Evolutionary conservation across 1,140 invertebrate species (phyloP), one percentile per base, ranked within the genome.

Genomic region (Drosophila murphyi): DNA sequence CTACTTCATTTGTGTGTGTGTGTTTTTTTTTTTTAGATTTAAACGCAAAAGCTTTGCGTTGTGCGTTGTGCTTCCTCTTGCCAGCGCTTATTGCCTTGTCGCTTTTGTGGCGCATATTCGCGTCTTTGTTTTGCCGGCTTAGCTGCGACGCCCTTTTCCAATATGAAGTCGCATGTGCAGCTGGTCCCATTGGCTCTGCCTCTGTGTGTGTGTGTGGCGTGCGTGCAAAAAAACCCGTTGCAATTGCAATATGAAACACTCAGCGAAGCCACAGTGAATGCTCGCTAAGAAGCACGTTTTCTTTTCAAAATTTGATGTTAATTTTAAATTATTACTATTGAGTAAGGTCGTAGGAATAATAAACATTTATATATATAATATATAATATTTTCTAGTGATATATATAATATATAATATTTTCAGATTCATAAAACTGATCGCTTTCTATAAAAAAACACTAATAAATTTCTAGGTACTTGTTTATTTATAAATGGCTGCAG

Each of bases 51-150:
- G 47, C 73, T 60, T 64, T 43, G 45, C 20, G 50, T 31, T 41
- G 12, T 43, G 54, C 29, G 45, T 51, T 43, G 28, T 50, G 72
- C 54, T 79, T 72, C 62, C 57, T 72, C 32, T 72, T 68, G 37
- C 55, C 47, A 39, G 34, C 61, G 39, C 41, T 56, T 83, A 20
- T 86, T 86, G 65, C 55, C n/a, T 61, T 52, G 29, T 79, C 52
- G 56, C 68, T 64, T 85, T 86, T 80, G 74, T 74, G 59, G 28
- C 50, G 48, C 45, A 67, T 34, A 72, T 86, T 86, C 82, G 82
- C 82, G 86, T 81, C 80, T 89, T 89, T 89, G 86, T 89, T 89
- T 85, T 89, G 85, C 85, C 85, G 85, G 86, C 86, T 76, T 65
- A 43, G 71, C 37, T 80, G 71, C 61, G 65, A 89, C 85, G 85